Conservation (phyloP, 2,888 invertebrate genomes). For the Spodoptera littoralis region DNA sequence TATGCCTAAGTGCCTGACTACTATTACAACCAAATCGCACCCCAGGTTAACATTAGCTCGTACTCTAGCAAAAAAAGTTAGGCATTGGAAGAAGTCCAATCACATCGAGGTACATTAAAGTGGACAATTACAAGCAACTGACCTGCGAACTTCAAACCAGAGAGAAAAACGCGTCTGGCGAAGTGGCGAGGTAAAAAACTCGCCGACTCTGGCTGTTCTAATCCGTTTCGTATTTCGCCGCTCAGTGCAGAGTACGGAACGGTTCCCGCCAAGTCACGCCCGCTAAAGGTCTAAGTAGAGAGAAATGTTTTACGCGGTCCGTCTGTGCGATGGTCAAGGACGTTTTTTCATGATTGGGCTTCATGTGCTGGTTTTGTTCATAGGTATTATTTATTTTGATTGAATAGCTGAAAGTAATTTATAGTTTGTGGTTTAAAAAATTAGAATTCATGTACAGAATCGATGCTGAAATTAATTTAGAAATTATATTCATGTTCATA, state of each 20-base stretch:
- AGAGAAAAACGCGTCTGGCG: constrained; percentile 27
- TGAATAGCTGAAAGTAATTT: too few species aligned
- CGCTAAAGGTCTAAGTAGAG: constrained; percentile 1
- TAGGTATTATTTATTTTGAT: too few species aligned
- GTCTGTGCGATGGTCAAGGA: not conserved
- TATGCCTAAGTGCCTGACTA: too few species aligned
- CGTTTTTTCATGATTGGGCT: too few species aligned
- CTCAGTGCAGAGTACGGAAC: constrained; percentile 22
- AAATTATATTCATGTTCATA: too few species aligned
- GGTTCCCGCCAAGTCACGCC: constrained; percentile 29
- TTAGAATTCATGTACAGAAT: too few species aligned
- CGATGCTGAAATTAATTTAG: not conserved
- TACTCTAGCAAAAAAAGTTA: not conserved
- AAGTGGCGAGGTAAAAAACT: constrained; percentile 26
- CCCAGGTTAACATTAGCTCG: too few species aligned
- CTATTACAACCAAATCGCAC: too few species aligned
- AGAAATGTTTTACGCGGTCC: constrained; percentile 30
- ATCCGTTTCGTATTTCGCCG: constrained; percentile 31
- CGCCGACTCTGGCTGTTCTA: constrained; percentile 27
- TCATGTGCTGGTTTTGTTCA: too few species aligned
- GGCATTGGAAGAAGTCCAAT: constrained; percentile 17
- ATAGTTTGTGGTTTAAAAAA: too few species aligned
- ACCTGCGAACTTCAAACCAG: constrained; percentile 2
- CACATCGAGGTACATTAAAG: constrained; percentile 8
- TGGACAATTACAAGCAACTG: constrained; percentile 26